These are phyloP conservation scores for Anas capensis DNA, from an alignment of 2,797 vertebrate species.

Conservation along the genomic window DNA sequence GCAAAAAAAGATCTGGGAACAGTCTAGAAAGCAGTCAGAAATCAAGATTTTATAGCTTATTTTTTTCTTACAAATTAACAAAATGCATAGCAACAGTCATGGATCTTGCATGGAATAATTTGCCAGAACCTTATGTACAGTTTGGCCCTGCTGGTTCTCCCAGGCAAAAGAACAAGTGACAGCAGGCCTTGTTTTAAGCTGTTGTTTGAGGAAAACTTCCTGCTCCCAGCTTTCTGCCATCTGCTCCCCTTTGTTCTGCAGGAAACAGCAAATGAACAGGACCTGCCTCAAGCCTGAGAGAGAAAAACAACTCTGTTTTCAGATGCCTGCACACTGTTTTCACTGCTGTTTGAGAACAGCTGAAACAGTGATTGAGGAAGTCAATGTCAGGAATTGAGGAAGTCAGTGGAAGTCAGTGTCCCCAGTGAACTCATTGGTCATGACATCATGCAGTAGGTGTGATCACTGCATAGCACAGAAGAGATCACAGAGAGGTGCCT, in stretches of 20 bases:
- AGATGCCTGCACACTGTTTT: background rate
- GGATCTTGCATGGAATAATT: background rate
- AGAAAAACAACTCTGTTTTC: background rate
- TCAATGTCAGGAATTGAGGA: too few relatives aligned
- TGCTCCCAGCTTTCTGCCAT: background rate
- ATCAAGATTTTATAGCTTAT: background rate
- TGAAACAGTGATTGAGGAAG: background rate
- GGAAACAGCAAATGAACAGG: background rate
- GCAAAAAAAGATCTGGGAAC: background rate
- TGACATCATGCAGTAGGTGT: background rate
- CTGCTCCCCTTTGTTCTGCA: background rate
- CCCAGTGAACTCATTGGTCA: background rate
- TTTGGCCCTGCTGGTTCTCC: background rate
- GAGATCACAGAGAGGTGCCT: background rate
- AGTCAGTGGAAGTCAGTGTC: background rate
- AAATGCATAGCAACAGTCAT: background rate
- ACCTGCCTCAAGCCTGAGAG: background rate
- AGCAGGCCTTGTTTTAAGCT: background rate
- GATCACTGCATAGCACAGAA: background rate
- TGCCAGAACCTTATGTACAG: background rate
- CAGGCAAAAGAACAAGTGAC: background rate
- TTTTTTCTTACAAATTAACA: background rate
- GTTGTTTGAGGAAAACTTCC: background rate
- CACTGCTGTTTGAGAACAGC: background rate
- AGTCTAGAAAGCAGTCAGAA: background rate